A percentile compares a stretch with the other conserved stretches of the same genome.
phyloP scores from a whole-genome alignment of 2,113 vertebrate species.

The Leucopsar rothschildi region DNA sequence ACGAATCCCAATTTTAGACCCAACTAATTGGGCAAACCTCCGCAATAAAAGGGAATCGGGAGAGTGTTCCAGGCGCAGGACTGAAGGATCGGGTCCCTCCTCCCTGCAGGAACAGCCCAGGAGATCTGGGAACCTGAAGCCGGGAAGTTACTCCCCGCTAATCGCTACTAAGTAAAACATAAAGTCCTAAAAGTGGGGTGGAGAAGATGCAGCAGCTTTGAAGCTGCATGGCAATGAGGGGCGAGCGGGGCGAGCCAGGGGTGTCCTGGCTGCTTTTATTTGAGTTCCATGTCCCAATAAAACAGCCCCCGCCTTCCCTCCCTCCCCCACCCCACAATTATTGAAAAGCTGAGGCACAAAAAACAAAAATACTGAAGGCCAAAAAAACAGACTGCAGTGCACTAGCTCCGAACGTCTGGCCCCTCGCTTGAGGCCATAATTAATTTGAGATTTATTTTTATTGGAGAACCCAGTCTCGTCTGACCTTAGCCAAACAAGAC shows the following conservation, averaged over 20 bases:
- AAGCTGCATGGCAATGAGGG: background rate
- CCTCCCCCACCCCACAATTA: slow-evolving; percentile 16
- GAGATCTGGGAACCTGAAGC: background rate
- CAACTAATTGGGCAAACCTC: background rate
- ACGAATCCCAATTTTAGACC: background rate
- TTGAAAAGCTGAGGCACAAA: slow-evolving; percentile 55
- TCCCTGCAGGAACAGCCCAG: background rate
- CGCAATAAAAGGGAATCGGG: background rate
- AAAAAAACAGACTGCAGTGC: slow-evolving; percentile 81
- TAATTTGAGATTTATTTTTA: slow-evolving; percentile 99
- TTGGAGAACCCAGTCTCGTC: slow-evolving; percentile 96
- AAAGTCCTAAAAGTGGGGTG: background rate
- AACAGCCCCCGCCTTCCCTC: background rate
- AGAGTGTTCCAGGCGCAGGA: background rate
- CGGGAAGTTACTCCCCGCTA: background rate
- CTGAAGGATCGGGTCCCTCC: background rate
- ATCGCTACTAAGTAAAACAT: background rate
- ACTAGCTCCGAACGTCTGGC: slow-evolving; percentile 89
- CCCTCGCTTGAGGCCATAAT: slow-evolving; percentile 96
- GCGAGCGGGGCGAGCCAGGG: background rate
- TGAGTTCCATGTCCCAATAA: slow-evolving; percentile 5
- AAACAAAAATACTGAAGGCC: slow-evolving; percentile 74
- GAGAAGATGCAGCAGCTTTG: slow-evolving; percentile 34
- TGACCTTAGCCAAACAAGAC: slow-evolving; percentile 99
- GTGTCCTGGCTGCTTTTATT: slow-evolving; percentile 28